Base-by-base conservation (phyloP, 2,113 vertebrate genomes). In the Megaptera novaeangliae region DNA sequence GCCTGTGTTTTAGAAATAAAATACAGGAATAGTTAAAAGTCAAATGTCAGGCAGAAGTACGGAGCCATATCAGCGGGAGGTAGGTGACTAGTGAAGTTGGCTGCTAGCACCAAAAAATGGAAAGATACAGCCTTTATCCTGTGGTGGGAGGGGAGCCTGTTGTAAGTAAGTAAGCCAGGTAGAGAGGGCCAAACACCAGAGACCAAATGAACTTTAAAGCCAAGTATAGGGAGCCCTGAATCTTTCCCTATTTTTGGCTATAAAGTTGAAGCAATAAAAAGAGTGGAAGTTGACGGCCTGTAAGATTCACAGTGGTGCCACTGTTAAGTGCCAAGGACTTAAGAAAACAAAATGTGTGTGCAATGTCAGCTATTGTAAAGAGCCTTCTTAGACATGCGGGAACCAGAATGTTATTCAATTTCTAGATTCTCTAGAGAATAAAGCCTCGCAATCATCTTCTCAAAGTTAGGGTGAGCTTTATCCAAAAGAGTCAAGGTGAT, bases 401-500 rank as follows among this genome's bases (percentile, higher is more conserved):
- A 88, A 75, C 15, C 7, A 31, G 27, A 55, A 44, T 0, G 20
- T 11, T 46, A 23, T 27, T 66, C 71, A 15, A n/a, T n/a, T 46
- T 78, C 66, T 44, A 52, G n/a, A 34, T 74, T 89, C 74, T 92
- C 44, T 18, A 64, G 89, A 88, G 75, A 89, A 27, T 34, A 69
- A 17, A 5, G 36, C 31, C 59, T 34, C 6, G 77, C 20, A 34
- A 27, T 64, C 9, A 6, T 46, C 9, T 66, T 78, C 90, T 87
- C 61, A 74, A 81, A 91, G 34, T 69, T 31, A 55, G 17, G 49
- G 20, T 46, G 64, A 49, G 71, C 57, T 66, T 83, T 41, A 82
- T 69, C 74, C 66, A n/a, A 94, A 93, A 94, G 61, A 64, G 75
- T 31, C 27, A 34, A 85, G 82, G 93, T 93, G 88, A 95, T 87